A percentile compares a stretch with the other conserved stretches of the same genome.
These are phyloP conservation scores for Leptodactylus fallax DNA, from an alignment of 2,797 vertebrate genomes.

Conservation along the genomic window DNA sequence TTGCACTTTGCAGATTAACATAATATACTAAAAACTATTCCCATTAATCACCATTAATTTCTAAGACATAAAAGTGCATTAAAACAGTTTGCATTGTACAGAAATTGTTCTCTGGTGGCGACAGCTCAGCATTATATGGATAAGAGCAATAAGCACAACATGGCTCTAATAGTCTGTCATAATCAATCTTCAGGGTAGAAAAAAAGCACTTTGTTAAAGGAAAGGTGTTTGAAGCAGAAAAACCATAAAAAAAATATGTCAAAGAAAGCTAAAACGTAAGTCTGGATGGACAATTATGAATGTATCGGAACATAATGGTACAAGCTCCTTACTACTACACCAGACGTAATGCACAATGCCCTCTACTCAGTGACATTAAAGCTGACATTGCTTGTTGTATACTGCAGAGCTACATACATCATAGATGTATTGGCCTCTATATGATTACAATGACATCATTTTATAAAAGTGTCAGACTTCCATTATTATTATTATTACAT, in stretches of 20 bases:
- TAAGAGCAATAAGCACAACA: slow-evolving; percentile 23
- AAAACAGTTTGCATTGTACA: slow-evolving; percentile 13
- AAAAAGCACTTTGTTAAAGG: neutral
- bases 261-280: neutral
- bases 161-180: slow-evolving; percentile 34
- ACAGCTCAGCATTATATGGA: neutral
- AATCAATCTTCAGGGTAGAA: slow-evolving; percentile 22
- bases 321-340: neutral
- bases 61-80: slow-evolving; percentile 43
- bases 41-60: slow-evolving; percentile 27
- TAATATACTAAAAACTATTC: slow-evolving; percentile 10
- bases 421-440: neutral
- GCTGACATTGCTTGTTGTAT: no score
- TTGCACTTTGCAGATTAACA: neutral
- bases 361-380: neutral
- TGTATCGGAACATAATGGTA: neutral
- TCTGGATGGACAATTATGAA: neutral
- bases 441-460: neutral
- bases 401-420: neutral
- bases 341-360: neutral
- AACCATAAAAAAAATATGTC: neutral
- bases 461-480: no score
- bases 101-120: slow-evolving; percentile 11
- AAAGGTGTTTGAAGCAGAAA: neutral
- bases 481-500: no score